A percentile compares a stretch with the other conserved stretches of the same genome.
Conservation (phyloP, 2,113 vertebrate genomes). For the Rattus rattus region DNA sequence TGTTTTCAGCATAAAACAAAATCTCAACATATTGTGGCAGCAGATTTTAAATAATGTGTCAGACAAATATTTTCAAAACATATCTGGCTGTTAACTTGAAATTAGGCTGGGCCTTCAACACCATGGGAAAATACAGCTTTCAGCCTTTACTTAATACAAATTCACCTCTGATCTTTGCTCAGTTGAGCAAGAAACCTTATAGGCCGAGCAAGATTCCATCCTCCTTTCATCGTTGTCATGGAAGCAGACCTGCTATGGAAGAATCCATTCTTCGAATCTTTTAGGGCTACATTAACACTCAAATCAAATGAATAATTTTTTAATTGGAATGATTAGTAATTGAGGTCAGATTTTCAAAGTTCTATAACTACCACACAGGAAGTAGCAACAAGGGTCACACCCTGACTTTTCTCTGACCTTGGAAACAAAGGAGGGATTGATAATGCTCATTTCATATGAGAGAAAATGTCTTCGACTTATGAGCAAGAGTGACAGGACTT, state of each 20-base stretch:
- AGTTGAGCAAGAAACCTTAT: neutral
- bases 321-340: neutral
- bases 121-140: neutral
- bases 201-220: neutral
- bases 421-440: neutral
- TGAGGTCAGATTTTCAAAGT: neutral
- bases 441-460: neutral
- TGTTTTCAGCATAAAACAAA: constrained; percentile 41
- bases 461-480: neutral
- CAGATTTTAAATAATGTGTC: constrained; percentile 69
- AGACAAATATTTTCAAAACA: constrained; percentile 80
- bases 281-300: neutral
- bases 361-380: neutral
- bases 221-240: neutral
- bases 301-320: neutral
- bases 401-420: neutral
- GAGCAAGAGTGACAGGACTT: neutral
- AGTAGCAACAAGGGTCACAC: neutral
- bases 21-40: constrained; percentile 71
- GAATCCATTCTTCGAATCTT: neutral
- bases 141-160: neutral
- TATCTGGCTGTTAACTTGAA: constrained; percentile 51
- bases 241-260: neutral
- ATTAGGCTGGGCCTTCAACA: neutral
- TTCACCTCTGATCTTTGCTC: neutral